A percentile compares a stretch with the other conserved stretches of the same genome.
phyloP scores from a whole-genome alignment of 2,888 invertebrate genomes.

The Exocentrus adspersus region DNA sequence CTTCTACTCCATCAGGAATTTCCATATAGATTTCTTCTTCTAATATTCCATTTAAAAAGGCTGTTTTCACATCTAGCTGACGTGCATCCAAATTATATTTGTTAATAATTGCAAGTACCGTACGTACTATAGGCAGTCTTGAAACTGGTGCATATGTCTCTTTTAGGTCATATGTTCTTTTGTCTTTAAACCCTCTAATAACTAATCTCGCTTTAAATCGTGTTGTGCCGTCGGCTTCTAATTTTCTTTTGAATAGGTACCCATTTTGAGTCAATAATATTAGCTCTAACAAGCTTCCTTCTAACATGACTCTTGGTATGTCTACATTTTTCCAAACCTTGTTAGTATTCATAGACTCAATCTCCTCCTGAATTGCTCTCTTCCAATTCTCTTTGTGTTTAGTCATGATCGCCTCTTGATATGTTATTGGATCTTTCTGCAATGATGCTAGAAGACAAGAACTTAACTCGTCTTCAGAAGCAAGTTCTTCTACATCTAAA shows the following conservation, averaged over 20 bases:
- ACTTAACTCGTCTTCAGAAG: too few species aligned
- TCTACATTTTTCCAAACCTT: slow-evolving; percentile 23
- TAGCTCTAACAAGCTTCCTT: not conserved
- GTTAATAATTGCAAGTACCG: slow-evolving; percentile 18
- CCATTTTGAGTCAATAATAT: slow-evolving; percentile 5
- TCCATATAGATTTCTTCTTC: slow-evolving; percentile 22
- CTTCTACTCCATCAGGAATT: slow-evolving; percentile 15
- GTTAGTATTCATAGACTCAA: slow-evolving; percentile 23
- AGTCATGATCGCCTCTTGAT: slow-evolving; percentile 2
- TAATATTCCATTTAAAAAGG: slow-evolving; percentile 18
- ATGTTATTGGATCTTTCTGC: slow-evolving; percentile 6
- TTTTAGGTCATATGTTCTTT: slow-evolving; percentile 7
- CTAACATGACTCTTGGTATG: slow-evolving; percentile 7
- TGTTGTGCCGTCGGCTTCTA: not conserved
- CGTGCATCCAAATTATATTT: slow-evolving; percentile 18
- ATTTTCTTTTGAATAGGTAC: slow-evolving; percentile 18
- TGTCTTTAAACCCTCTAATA: slow-evolving; percentile 20
- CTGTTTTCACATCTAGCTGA: slow-evolving; percentile 25
- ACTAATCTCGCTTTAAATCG: slow-evolving; percentile 17
- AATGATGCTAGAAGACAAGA: too few species aligned
- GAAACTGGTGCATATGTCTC: slow-evolving; percentile 15
- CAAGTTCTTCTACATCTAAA: too few species aligned
- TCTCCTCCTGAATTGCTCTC: slow-evolving; percentile 5
- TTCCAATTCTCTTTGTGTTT: slow-evolving; percentile 7
- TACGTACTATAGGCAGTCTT: slow-evolving; percentile 8